Base-by-base conservation (phyloP, 2,797 vertebrate species). In the Adrianichthys oophorus region DNA sequence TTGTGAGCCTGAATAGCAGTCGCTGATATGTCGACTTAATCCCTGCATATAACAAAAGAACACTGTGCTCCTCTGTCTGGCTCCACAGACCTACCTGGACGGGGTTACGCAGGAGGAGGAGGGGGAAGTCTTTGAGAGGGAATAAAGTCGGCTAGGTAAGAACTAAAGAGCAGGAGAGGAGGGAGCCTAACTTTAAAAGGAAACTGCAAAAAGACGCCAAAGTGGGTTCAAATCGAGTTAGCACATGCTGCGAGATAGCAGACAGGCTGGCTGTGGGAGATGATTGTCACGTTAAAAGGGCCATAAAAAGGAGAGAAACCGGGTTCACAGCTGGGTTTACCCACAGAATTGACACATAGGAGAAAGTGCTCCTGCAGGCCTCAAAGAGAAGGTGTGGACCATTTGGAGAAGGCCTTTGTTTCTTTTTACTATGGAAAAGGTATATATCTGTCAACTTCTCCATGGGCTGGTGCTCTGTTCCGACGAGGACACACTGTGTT, bases 21-120 rank as follows among this genome's bases (percentile, higher is more conserved):
- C 7, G 65, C 50, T 74, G 56, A 85, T 82, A 81, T 85, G 72
- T 72, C 7, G 68, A 70, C 69, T 63, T 76, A 72, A 83, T 70
- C 65, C 65, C 79, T 77, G 80, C 72, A 83, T 84, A 81, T 70
- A 82, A 86, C 83, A 80, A 84, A 81, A 68, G 82, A 85, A 87
- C 82, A 77, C 64, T 82, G 78, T 84, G 84, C 71, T 87, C 82
- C 68, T 79, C 74, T 47, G 62, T 80, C 79, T 86, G 80, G 82
- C 74, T 74, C 72, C 49, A 42, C 48, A 69, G 61, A 70, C 75
- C 70, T 81, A 87, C 80, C 82, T 85, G 79, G 78, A 83, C 4
- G 41, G 45, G 69, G 51, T 37, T 37, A 56, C 52, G 44, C 48
- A 41, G 51, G 62, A 29, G 23, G 72, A 52, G 19, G 56, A 21